Conservation (phyloP, 2,113 vertebrate genomes). For the Manacus vitellinus region DNA sequence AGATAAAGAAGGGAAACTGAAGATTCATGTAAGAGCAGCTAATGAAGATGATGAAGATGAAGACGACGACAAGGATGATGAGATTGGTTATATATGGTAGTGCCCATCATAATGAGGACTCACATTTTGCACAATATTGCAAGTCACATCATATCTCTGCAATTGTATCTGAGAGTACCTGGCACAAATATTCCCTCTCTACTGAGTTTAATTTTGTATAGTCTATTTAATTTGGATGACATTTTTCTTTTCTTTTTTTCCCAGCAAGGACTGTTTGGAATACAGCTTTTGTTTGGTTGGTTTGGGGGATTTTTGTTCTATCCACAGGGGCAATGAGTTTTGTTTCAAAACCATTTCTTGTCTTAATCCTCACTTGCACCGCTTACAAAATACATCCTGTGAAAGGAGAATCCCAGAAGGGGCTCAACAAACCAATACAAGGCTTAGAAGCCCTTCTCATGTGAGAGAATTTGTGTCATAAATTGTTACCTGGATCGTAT, state of each 20-base stretch:
- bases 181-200: conserved; percentile 66
- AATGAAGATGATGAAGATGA: conserved; percentile 93
- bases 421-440: conserved; percentile 27
- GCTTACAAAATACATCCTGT: neutral
- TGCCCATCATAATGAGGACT: conserved; percentile 66
- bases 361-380: conserved; percentile 32
- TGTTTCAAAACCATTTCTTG: conserved; percentile 22
- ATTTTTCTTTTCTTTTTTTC: neutral
- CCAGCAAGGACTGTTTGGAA: conserved; percentile 47
- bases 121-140: conserved; percentile 68
- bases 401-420: conserved; percentile 8
- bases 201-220: conserved; percentile 49
- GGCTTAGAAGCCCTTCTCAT: neutral
- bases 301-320: conserved; percentile 12
- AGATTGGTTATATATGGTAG: conserved; percentile 90
- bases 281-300: neutral
- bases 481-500: conserved; percentile 20
- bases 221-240: conserved; percentile 48
- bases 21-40: conserved; percentile 83
- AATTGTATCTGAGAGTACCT: conserved; percentile 74
- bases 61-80: conserved; percentile 93
- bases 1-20: conserved; percentile 84
- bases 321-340: conserved; percentile 27
- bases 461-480: neutral
- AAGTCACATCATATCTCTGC: conserved; percentile 72